Conservation (phyloP, 2,113 vertebrate species). For the Carollia perspicillata region DNA sequence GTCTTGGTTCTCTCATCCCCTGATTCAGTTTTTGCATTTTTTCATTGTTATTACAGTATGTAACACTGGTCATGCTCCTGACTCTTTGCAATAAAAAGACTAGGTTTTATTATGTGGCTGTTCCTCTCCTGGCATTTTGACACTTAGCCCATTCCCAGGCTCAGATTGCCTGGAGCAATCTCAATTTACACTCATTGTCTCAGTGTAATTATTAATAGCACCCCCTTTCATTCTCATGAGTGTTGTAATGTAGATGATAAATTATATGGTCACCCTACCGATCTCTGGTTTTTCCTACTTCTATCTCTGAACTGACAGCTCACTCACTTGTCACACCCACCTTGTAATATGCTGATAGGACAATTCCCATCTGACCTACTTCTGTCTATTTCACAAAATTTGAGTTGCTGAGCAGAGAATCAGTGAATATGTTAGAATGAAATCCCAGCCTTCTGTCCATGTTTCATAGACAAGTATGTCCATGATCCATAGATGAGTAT, state of each 20-base stretch:
- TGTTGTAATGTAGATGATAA: conserved; percentile 27
- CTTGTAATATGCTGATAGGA: conserved; percentile 67
- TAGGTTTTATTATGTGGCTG: neutral
- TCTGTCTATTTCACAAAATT: conserved; percentile 54
- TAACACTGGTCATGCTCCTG: neutral
- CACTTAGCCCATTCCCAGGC: neutral
- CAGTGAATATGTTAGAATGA: conserved; percentile 2
- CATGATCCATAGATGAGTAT: neutral
- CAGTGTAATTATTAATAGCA: conserved; percentile 47
- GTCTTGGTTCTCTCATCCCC: neutral
- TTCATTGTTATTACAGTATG: neutral
- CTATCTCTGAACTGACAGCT: conserved; percentile 56
- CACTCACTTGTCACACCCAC: conserved; percentile 59
- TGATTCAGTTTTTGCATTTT: neutral
- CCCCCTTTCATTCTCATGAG: conserved; percentile 35
- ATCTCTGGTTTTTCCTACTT: conserved; percentile 31
- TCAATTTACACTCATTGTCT: conserved; percentile 1
- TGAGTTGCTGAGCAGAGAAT: neutral
- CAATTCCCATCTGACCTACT: conserved; percentile 65
- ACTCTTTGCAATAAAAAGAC: neutral
- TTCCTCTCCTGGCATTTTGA: conserved; percentile 22
- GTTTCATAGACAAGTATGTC: neutral
- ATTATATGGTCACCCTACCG: conserved; percentile 9
- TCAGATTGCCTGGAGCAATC: conserved; percentile 30
- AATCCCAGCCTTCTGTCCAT: conserved; percentile 16